Evolutionary conservation across 2,113 vertebrate species (phyloP).

Genomic region (Herpailurus yagouaroundi): DNA sequence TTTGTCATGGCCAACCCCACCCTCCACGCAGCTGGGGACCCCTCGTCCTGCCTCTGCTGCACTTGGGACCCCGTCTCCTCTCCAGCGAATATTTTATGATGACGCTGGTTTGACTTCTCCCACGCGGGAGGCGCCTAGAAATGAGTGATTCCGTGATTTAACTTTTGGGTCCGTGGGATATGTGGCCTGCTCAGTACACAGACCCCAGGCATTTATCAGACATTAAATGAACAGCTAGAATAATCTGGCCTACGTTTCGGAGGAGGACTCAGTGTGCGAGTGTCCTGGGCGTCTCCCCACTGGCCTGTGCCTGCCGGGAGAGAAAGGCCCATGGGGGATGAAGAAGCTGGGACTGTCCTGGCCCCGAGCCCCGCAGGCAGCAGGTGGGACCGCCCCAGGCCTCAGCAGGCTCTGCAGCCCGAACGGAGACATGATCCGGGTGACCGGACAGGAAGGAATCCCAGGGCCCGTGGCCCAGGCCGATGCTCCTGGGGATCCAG

Average conservation of each 20-base stretch:
- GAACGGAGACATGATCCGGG: neutral
- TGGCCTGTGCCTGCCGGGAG: rapidly evolving
- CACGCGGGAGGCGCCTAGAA: rapidly evolving
- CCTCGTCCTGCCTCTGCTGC: neutral
- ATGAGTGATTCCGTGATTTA: rapidly evolving
- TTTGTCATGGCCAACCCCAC: neutral
- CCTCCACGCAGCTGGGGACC: neutral
- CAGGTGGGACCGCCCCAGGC: neutral
- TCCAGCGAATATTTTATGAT: rapidly evolving
- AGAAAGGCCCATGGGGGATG: neutral
- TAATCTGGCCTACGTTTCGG: rapidly evolving
- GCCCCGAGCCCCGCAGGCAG: neutral
- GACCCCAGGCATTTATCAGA: neutral
- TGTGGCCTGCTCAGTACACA: rapidly evolving
- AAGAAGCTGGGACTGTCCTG: neutral
- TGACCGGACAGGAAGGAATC: neutral
- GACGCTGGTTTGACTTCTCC: neutral
- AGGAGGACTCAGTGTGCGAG: rapidly evolving
- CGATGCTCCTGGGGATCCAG: too few relatives aligned
- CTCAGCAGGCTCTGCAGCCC: rapidly evolving
- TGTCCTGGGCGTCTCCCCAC: neutral
- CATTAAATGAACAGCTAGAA: rapidly evolving
- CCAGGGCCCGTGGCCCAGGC: neutral
- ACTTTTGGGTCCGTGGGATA: neutral
- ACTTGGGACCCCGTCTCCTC: neutral